Conservation (phyloP, 2,113 vertebrate genomes). For the Callocephalon fimbriatum region DNA sequence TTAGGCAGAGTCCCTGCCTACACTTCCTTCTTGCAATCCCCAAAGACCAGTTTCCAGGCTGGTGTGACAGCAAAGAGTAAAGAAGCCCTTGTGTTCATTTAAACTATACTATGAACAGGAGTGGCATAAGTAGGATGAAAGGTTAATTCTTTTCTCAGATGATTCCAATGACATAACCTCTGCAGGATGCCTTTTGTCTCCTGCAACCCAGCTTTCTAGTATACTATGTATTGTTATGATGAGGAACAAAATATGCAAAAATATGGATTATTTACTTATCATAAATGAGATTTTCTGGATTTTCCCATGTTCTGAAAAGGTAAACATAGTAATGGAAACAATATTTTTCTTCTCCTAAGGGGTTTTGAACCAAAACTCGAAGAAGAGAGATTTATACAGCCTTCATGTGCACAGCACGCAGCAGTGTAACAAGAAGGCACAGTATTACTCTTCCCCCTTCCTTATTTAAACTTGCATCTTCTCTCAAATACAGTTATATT, state of each 20-base stretch:
- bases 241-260: not conserved
- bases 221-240: not conserved
- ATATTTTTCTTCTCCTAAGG: not conserved
- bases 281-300: not conserved
- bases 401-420: not conserved
- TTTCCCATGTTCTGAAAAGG: not conserved
- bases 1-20: not conserved
- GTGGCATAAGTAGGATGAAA: not conserved
- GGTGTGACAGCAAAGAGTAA: not conserved
- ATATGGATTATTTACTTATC: not conserved
- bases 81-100: not conserved
- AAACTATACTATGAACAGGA: not conserved
- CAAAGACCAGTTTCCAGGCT: not conserved
- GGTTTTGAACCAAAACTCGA: not conserved
- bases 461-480: constrained; percentile 51
- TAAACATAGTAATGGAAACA: not conserved
- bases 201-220: not conserved
- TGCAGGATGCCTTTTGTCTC: not conserved
- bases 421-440: not conserved
- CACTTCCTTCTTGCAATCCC: not conserved
- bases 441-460: not conserved
- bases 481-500: constrained; percentile 50
- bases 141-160: not conserved
- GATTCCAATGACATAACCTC: not conserved
- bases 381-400: not conserved